Base-by-base conservation (phyloP, 2,888 invertebrate species). In the Blomia tropicalis region DNA sequence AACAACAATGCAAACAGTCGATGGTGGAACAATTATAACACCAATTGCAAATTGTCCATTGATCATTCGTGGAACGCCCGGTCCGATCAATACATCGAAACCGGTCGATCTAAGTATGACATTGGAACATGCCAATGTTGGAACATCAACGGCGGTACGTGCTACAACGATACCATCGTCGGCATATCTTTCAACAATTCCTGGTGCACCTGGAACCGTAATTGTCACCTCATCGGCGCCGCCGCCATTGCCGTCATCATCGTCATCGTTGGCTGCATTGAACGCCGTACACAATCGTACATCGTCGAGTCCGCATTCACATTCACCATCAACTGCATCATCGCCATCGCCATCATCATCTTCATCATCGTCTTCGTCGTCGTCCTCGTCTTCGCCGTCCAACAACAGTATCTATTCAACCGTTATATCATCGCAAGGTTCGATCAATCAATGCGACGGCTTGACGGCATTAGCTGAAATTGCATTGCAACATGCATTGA, bases 391-490 rank as follows among this genome's bases (percentile, higher is more conserved):
- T 3, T 19, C 56, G 14, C 29, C 29, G 14, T 17, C 25, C 14
- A 19, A 27, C n/a, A 27, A 14, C 25, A 56, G 29, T 36, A 56
- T 36, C 29, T 29, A 27, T 14, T 56, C 56, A 11, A 47, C 47
- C 17, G 56, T 56, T 19, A 56, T 56, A 2, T 32, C 31, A 19
- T 36, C 32, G 2, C 32, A 56, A 36, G 56, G 56, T 25, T 56
- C 56, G 1, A 56, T 63, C 29, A 43, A 43, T 23, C 43, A 58
- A 31, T 62, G 63, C 30, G 63, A 63, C 30, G 60, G 60, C 27
- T 44, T 63, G 29, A 43, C 51, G n/a, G 60, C 63, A 30, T 44
- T 63, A n/a, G 63, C 63, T 14, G 63, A 63, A 43, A 44, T 63
- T 25, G 63, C 63, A 17, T 36, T 63, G 17, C 53, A 54, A n/a